Conservation (phyloP, 2,797 vertebrate genomes). For the Trematomus bernacchii region DNA sequence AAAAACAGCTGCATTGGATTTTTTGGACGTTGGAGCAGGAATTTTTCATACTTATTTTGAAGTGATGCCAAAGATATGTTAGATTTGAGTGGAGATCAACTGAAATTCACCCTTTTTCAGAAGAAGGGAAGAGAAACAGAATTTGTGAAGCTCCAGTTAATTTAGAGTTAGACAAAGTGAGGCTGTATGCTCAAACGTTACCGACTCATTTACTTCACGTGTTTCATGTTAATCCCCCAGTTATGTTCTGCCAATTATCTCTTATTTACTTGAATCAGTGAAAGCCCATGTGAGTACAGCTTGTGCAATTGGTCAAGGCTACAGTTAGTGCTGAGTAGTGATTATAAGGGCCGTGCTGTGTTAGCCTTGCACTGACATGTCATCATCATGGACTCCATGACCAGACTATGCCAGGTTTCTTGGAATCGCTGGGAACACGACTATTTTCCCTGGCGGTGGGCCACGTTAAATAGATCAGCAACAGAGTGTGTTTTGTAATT, state of each 20-base stretch:
- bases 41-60: constrained; percentile 77
- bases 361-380: constrained; percentile 77
- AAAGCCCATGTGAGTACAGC: constrained; percentile 54
- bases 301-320: constrained; percentile 68
- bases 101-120: constrained; percentile 77
- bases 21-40: constrained; percentile 63
- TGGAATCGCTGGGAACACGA: constrained; percentile 72
- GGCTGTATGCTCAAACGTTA: constrained; percentile 34
- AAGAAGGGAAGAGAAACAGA: constrained; percentile 60
- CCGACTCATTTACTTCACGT: constrained; percentile 38
- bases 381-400: constrained; percentile 73
- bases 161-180: constrained; percentile 53
- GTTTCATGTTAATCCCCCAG: constrained; percentile 45
- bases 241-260: constrained; percentile 55
- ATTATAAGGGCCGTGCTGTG: constrained; percentile 53
- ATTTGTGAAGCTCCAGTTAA: constrained; percentile 51
- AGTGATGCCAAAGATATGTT: constrained; percentile 76
- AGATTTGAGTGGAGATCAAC: constrained; percentile 66
- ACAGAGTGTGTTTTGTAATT: constrained; percentile 76
- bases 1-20: constrained; percentile 79
- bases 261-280: constrained; percentile 46
- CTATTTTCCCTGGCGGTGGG: constrained; percentile 71
- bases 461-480: constrained; percentile 73
- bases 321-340: constrained; percentile 66
- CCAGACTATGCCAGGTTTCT: constrained; percentile 67